Evolutionary conservation across 2,797 vertebrate species (phyloP).

Genomic region (Cynopterus sphinx): DNA sequence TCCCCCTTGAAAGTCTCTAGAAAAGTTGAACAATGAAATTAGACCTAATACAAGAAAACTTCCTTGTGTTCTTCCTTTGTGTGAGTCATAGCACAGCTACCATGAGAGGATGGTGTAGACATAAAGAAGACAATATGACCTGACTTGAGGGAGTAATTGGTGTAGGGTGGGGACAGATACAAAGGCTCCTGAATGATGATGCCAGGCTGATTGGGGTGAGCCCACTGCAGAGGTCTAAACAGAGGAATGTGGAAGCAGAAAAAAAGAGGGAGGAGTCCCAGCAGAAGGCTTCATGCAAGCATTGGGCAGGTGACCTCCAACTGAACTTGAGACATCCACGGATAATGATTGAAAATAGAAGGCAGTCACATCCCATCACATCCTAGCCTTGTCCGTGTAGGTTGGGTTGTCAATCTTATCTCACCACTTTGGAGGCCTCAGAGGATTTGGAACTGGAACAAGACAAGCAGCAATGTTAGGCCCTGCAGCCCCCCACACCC

Average conservation of each 20-base stretch:
- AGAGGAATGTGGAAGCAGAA: background rate
- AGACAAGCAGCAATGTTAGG: background rate
- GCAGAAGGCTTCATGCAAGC: background rate
- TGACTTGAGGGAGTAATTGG: background rate
- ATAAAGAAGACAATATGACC: background rate
- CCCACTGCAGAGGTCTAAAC: too few relatives aligned
- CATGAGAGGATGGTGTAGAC: background rate
- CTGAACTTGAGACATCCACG: rapidly evolving
- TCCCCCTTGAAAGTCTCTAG: background rate
- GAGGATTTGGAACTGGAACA: background rate
- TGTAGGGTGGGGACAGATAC: background rate
- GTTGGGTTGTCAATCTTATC: background rate
- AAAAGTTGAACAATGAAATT: background rate
- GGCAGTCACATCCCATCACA: background rate
- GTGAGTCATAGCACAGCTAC: background rate
- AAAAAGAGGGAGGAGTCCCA: background rate
- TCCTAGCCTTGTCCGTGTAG: too few relatives aligned
- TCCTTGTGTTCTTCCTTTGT: background rate
- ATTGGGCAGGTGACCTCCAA: background rate
- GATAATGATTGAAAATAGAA: background rate
- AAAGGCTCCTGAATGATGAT: background rate
- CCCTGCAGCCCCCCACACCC: too few relatives aligned
- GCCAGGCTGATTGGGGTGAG: background rate
- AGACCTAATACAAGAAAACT: background rate
- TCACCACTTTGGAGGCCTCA: background rate